A percentile compares a stretch with the other conserved stretches of the same genome.
Conservation (phyloP, 1,140 invertebrate species). For the Bombus turneri region DNA sequence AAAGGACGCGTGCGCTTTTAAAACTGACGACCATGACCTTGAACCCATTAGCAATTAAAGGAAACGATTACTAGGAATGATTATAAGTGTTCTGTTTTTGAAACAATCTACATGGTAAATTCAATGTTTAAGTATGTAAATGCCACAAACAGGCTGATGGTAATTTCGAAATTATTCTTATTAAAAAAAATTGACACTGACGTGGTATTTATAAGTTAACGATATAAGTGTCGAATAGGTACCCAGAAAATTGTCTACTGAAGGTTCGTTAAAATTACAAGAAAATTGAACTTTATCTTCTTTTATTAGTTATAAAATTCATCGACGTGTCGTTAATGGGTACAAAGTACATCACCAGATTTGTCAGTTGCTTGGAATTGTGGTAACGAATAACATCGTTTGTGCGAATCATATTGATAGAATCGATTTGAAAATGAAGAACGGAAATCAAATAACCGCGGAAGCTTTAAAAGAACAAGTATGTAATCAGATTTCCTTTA, state of each 20-base stretch:
- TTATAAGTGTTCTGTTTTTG: neutral
- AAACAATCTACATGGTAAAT: no score
- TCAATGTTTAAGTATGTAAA: neutral
- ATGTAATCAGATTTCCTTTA: conserved; percentile 38
- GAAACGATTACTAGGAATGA: no score
- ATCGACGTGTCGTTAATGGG: neutral
- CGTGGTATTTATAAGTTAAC: neutral
- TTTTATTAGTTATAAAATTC: neutral
- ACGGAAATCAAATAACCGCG: conserved; percentile 89
- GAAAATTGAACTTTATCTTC: neutral
- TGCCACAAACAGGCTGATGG: no score
- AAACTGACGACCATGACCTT: neutral
- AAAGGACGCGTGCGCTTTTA: neutral
- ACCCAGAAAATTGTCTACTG: no score
- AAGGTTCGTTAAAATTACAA: no score
- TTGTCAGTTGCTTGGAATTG: neutral
- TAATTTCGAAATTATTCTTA: neutral
- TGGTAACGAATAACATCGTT: neutral
- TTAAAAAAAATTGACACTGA: neutral
- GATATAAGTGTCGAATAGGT: neutral
- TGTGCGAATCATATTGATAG: neutral
- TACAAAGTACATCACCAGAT: neutral
- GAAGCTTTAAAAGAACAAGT: conserved; percentile 91
- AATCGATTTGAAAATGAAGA: conserved; percentile 57
- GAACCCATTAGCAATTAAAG: neutral